These are phyloP conservation scores for Halcyon senegalensis DNA, from an alignment of 2,113 vertebrate species.

Conservation along the genomic window DNA sequence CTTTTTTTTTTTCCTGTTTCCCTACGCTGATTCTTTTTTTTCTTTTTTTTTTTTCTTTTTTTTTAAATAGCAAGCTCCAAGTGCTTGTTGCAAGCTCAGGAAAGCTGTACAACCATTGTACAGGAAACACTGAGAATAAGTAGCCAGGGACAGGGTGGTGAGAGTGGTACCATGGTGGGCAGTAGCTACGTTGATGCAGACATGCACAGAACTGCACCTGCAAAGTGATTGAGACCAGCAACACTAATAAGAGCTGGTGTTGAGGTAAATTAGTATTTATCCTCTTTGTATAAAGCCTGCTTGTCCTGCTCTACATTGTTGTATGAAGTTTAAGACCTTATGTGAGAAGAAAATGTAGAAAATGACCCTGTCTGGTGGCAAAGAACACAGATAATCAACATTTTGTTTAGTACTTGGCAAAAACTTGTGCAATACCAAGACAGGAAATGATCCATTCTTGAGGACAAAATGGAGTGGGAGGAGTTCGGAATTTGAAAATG, in stretches of 20 bases:
- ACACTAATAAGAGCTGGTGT: neutral
- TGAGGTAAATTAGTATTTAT: neutral
- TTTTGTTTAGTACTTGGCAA: neutral
- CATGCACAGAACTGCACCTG: neutral
- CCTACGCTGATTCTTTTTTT: rapidly evolving
- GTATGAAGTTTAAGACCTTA: neutral
- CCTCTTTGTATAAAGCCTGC: neutral
- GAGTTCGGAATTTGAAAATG: neutral
- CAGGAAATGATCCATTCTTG: neutral
- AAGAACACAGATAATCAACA: neutral
- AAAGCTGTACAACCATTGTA: neutral
- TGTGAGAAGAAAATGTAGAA: neutral
- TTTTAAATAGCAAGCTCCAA: neutral
- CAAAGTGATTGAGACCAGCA: neutral
- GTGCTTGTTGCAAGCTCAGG: neutral
- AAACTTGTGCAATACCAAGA: neutral
- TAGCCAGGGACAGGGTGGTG: rapidly evolving
- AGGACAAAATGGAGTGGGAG: neutral
- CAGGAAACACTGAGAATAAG: neutral
- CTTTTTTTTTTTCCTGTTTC: neutral
- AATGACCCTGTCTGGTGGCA: neutral
- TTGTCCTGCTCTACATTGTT: neutral
- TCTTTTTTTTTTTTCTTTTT: neutral
- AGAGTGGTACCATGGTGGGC: neutral
- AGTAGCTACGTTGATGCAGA: neutral